These are phyloP conservation scores for Morbakka virulenta DNA, from an alignment of 30 jellyfish, hydroid and myxozoan species.

Conservation along the genomic window DNA sequence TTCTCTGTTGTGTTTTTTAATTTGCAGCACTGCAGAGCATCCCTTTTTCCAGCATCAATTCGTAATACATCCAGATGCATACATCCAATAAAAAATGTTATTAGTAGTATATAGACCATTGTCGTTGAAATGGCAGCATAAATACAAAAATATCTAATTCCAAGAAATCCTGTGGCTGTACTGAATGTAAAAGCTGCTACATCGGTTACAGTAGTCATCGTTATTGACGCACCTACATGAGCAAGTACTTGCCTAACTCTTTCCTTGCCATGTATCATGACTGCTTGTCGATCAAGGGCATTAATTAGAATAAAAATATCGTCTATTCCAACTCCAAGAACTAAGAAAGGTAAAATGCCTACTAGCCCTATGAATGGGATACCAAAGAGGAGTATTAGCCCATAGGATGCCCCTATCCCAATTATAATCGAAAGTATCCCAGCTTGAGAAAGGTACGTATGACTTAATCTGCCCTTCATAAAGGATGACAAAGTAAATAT, in stretches of 20 bases:
- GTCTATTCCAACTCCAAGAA: slow-evolving; percentile 97
- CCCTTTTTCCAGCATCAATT: slow-evolving; percentile 67
- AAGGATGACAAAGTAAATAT: slow-evolving; percentile 57
- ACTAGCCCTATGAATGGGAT: slow-evolving; percentile 90
- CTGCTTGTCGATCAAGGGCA: slow-evolving; percentile 70
- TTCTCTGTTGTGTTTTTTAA: slow-evolving; percentile 31
- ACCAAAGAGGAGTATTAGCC: slow-evolving; percentile 65
- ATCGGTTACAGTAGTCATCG: slow-evolving; percentile 92
- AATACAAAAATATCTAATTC: slow-evolving; percentile 72
- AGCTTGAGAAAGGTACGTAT: slow-evolving; percentile 59
- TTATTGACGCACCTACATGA: slow-evolving; percentile 81
- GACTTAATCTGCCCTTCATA: slow-evolving; percentile 65
- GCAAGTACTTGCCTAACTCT: slow-evolving; percentile 76
- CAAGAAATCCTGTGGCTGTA: slow-evolving; percentile 89
- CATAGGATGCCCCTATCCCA: slow-evolving; percentile 92
- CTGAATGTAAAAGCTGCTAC: slow-evolving; percentile 84
- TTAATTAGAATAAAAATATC: slow-evolving; percentile 83
- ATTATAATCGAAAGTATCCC: slow-evolving; percentile 73
- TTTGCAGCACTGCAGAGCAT: slow-evolving; percentile 44
- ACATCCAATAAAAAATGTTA: slow-evolving; percentile 72
- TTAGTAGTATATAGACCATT: slow-evolving; percentile 61
- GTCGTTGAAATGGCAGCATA: slow-evolving; percentile 82
- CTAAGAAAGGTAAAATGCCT: slow-evolving; percentile 93
- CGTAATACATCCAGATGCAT: slow-evolving; percentile 77
- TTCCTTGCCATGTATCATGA: slow-evolving; percentile 40